Base-by-base conservation (phyloP, 2,797 vertebrate species). In the Salarias fasciatus region DNA sequence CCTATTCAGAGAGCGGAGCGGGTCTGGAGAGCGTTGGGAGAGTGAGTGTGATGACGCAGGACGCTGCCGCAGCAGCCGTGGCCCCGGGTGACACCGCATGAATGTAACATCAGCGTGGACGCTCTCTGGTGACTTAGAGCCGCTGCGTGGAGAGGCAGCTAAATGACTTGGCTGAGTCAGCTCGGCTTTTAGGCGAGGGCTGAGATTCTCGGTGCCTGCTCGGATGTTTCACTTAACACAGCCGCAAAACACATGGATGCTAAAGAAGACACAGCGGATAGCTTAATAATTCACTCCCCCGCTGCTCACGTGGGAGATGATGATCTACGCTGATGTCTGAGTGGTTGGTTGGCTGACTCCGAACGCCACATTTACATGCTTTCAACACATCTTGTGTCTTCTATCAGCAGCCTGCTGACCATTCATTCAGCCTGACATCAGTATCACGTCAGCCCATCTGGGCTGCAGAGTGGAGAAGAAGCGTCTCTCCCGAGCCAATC, bases 1-100 rank as follows among this genome's bases (percentile, higher is more conserved):
- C 53, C 35, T 31, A 38, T 51, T 15, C 54, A 4, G 53, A 47
- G 29, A 55, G 49, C 37, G 41, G 62, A 66, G 57, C 8, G 36
- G 28, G 51, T 54, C 53, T 51, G 11, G 69, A 71, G 66, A 63
- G 76, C 30, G 3, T 30, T 37, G 11, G 31, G 30, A 14, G 61
- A 64, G 37, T 38, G 60, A 43, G 56, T 66, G 63, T 61, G 53
- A 74, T 81, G 83, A 66, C 53, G 75, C 71, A 65, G 70, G 54
- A 60, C 36, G 36, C 36, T 11, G 11, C 42, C 37, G 30, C 14
- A 18, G 52, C 42, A 18, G n/a, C 37, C 2, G 2, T 49, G 45
- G 63, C 63, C 55, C 5, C 29, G 38, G 61, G 58, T 74, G 53
- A 63, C 55, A 52, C 28, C 29, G 30, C 38, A 61, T 69, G 60